Base-by-base conservation (phyloP, 2,113 vertebrate genomes). In the Gymnocephalus cernua region DNA sequence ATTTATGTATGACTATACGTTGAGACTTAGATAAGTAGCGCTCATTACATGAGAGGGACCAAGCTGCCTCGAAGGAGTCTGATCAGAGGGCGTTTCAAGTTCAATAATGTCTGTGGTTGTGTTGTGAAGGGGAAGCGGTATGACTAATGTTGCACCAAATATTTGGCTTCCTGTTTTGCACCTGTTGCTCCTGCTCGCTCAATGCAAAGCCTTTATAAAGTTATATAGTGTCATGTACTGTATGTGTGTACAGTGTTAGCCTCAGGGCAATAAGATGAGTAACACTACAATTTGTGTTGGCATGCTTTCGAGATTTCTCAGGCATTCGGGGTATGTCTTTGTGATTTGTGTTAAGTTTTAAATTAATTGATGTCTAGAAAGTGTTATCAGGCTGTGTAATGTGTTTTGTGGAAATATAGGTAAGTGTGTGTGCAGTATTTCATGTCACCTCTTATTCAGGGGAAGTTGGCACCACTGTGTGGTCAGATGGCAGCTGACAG, bases 101-200 rank as follows among this genome's bases (percentile, higher is more conserved):
- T 57, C 29, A 63, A 4, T 47, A 38, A 14, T 59, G 13, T 71
- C 56, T 41, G 44, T 66, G 62, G 64, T 48, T 35, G 68, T 53
- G 45, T 47, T 35, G 12, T 32, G 2, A 48, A 41, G 64, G 18
- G 85, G 72, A 85, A 83, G 41, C 29, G 8, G 48, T 4, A 7
- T 74, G 51, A 73, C 27, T 59, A 65, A 78, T 68, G 44, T 3
- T 83, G 77, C 76, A 81, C 61, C 71, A 88, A 44, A 79, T 51
- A 4, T 86, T 75, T 63, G 65, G 75, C 61, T 89, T 92, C 91
- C 91, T 92, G 89, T 88, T 79, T 25, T 83, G 65, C 62, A 81
- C 58, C 72, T 78, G 65, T 38, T 80, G 13, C 64, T 84, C 16
- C n/a, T 35, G 50, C 21, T 7, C 27, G 18, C 47, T 47, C 38